Evolutionary conservation across 2,113 vertebrate genomes (phyloP).

Genomic region (Marcusenius ussheri): DNA sequence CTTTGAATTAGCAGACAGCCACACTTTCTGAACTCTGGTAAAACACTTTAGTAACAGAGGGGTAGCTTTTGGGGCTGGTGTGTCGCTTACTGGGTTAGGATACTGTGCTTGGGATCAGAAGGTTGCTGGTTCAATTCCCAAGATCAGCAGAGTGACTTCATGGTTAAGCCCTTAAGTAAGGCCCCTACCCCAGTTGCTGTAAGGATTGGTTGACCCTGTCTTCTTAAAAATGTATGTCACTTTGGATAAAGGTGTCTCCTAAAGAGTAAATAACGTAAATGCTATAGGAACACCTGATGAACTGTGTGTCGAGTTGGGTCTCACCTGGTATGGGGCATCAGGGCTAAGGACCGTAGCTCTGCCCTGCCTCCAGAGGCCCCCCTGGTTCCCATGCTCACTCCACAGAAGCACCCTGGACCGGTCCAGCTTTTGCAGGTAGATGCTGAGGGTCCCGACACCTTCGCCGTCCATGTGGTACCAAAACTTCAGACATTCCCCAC

Average conservation of each 20-base stretch:
- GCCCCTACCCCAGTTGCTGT: background rate
- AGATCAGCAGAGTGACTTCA: background rate
- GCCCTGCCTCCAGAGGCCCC: slow-evolving; percentile 56
- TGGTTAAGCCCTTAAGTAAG: background rate
- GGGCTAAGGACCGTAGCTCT: slow-evolving; percentile 49
- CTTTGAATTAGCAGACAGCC: background rate
- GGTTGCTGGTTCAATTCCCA: background rate
- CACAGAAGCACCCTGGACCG: slow-evolving; percentile 30
- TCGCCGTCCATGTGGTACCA: slow-evolving; percentile 64
- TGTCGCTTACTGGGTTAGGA: background rate
- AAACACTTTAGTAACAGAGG: background rate
- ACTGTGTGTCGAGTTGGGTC: background rate
- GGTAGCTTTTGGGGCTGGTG: background rate
- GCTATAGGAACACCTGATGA: background rate
- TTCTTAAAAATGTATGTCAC: background rate
- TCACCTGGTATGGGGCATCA: slow-evolving; percentile 48
- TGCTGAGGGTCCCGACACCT: slow-evolving; percentile 45
- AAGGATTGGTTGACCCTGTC: background rate
- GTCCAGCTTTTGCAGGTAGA: slow-evolving; percentile 41
- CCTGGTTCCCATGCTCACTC: slow-evolving; percentile 51
- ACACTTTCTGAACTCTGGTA: background rate
- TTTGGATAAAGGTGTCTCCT: background rate
- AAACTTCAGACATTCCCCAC: slow-evolving; percentile 59
- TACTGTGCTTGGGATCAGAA: background rate
- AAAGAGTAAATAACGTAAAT: background rate